phyloP scores from a whole-genome alignment of 2,888 invertebrate species.

The Cheilosia variabilis region DNA sequence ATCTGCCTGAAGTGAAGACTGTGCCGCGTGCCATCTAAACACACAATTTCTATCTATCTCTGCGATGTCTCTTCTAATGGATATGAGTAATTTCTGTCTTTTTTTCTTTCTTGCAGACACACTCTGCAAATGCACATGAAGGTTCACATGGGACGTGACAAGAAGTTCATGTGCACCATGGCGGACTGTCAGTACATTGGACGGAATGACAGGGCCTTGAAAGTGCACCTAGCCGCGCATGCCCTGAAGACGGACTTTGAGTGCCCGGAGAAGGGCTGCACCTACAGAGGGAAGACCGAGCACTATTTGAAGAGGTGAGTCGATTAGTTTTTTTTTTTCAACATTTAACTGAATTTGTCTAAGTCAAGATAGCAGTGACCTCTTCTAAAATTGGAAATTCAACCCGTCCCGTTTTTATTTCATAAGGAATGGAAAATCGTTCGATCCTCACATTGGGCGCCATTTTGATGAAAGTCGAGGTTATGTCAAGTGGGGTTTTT shows the following conservation, averaged over 20 bases:
- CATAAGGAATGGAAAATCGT: no score
- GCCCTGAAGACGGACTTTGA: conserved; percentile 84
- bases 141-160: conserved; percentile 82
- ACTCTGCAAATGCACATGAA: conserved; percentile 86
- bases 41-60: conserved; percentile 11
- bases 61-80: conserved; percentile 39
- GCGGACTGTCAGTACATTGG: conserved; percentile 86
- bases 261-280: conserved; percentile 84
- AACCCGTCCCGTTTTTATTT: no score
- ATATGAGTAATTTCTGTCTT: conserved; percentile 38
- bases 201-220: conserved; percentile 85
- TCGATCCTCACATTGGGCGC: no score
- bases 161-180: conserved; percentile 85
- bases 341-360: no score
- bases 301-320: conserved; percentile 81
- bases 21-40: conserved; percentile 30
- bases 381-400: no score
- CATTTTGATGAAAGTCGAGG: no score
- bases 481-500: no score
- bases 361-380: no score
- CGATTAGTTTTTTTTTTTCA: background rate
- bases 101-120: conserved; percentile 82
- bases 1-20: conserved; percentile 22
- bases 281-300: conserved; percentile 85
- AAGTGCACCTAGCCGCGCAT: conserved; percentile 85